Evolutionary conservation across 2,113 vertebrate species (phyloP), one percentile per base, ranked within the genome.

Genomic region (Lucifuga dentata): DNA sequence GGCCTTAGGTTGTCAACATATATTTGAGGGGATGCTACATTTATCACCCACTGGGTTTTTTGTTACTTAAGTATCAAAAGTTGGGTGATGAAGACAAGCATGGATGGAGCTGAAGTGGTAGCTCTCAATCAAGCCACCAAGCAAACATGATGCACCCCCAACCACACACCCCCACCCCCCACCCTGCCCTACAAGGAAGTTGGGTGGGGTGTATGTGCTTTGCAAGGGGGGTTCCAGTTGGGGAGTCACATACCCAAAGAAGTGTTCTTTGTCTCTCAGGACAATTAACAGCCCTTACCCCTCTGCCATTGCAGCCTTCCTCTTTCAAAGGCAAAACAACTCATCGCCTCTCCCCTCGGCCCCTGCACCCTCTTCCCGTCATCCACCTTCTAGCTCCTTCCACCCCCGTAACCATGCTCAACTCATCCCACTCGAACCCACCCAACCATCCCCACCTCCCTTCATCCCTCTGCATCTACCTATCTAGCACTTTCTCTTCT

Each of bases 211-310:
- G 5, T 32, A 5, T 60, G 26, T 43, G 41, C 41, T 23, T 59
- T 45, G 38, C 58, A 48, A 64, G 59, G 60, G 44, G 66, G 24
- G 23, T n/a, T 33, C n/a, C n/a, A n/a, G 26, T 29, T 35, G 26
- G 66, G 48, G 58, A 62, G 85, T 63, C 70, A 76, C 69, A 59
- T 53, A 68, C 69, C 36, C 73, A 67, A 63, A 78, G 48, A 77
- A 78, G 49, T 66, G 61, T 19, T 80, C 76, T 84, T 87, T 82
- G 78, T 87, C 64, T 78, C 70, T 67, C 44, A 61, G 72, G 80
- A 83, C 69, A 73, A 80, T 65, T 61, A 78, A 20, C 20, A 44
- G 0, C 53, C 63, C 32, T 63, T 48, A 11, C 53, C 9, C 9
- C 17, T 49, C 19, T 38, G 2, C 43, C 41, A 26, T 1, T 7